Conservation (phyloP, 2,113 vertebrate genomes). For the Rattus rattus region DNA sequence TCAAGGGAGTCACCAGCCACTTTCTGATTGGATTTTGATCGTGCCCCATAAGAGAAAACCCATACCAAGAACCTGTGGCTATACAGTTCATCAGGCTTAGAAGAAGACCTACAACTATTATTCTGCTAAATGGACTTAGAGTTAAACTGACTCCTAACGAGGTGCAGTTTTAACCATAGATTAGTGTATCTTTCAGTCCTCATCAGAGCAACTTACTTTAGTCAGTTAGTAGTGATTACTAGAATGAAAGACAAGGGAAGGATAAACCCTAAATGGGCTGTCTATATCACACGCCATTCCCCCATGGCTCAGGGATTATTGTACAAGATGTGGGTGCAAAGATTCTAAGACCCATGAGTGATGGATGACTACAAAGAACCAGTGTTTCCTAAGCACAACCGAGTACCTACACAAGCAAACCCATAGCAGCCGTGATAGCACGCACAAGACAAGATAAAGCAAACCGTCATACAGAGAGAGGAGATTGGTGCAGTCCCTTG, state of each 20-base stretch:
- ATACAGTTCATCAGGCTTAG: background rate
- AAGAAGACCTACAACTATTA: too few species aligned
- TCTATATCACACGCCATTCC: background rate
- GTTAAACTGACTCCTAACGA: background rate
- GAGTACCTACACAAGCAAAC: background rate
- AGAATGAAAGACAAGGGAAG: background rate
- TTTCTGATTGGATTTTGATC: background rate
- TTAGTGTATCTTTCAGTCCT: background rate
- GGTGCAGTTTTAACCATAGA: background rate
- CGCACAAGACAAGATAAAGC: background rate
- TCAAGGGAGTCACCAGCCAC: background rate
- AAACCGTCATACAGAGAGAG: background rate
- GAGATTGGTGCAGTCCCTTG: background rate
- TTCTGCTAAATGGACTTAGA: background rate
- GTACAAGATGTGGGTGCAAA: background rate
- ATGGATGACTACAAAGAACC: background rate
- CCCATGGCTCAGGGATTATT: background rate
- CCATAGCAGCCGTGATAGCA: background rate
- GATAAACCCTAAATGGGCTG: background rate
- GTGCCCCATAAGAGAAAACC: background rate
- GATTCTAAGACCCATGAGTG: background rate
- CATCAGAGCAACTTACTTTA: background rate
- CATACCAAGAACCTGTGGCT: background rate
- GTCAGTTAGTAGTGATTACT: background rate
- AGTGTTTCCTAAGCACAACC: background rate